Conservation (phyloP, 2,797 vertebrate species). For the Acomys russatus region DNA sequence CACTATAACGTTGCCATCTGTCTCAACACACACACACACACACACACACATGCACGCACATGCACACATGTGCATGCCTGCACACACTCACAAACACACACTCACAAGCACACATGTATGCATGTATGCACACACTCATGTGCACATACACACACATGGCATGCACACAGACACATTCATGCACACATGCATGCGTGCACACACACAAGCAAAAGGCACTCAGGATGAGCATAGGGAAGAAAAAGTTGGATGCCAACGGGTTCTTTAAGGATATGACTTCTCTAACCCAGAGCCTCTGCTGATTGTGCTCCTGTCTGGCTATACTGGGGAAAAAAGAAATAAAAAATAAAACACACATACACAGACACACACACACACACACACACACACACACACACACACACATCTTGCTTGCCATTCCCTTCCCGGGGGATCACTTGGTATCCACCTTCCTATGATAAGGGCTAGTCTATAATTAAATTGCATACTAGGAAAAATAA, state of each 20-base stretch:
- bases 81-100: too few relatives aligned
- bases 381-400: too few relatives aligned
- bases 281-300: constrained; percentile 41
- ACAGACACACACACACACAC: background rate
- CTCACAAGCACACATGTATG: too few relatives aligned
- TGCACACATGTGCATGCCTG: too few relatives aligned
- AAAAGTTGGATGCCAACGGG: constrained; percentile 75
- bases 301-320: background rate
- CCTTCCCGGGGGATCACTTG: background rate
- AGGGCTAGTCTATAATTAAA: background rate
- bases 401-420: too few relatives aligned
- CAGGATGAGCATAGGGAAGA: constrained; percentile 75
- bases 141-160: too few relatives aligned
- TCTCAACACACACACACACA: constrained; percentile 82
- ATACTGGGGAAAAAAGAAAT: background rate
- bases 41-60: constrained; percentile 41
- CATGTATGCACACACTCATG: too few relatives aligned
- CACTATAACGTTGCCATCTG: constrained; percentile 85
- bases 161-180: too few relatives aligned
- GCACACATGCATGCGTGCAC: constrained; percentile 46
- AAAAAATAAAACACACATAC: background rate
- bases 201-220: constrained; percentile 85
- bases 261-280: constrained; percentile 59
- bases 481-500: constrained; percentile 53
- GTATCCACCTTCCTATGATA: background rate